A percentile compares a stretch with the other conserved stretches of the same genome.
Conservation (phyloP, 2,888 invertebrate species). For the Parapristionchus giblindavisi region DNA sequence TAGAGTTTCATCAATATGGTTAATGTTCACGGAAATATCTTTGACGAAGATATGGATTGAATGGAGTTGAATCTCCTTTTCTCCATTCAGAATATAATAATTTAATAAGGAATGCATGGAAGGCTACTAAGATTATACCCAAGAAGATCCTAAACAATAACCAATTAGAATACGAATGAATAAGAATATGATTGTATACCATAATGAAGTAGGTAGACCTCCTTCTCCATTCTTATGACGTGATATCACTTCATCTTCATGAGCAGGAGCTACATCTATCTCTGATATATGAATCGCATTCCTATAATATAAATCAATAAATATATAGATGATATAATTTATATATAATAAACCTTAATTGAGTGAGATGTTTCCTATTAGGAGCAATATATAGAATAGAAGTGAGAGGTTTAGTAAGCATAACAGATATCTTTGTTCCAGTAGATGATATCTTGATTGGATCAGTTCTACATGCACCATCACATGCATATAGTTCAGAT, state of each 20-base stretch:
- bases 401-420: constrained; percentile 80
- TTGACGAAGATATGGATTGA: constrained; percentile 54
- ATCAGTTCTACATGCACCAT: constrained; percentile 89
- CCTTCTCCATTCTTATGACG: constrained; percentile 90
- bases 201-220: constrained; percentile 88
- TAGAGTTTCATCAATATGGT: background rate
- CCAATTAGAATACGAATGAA: background rate
- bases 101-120: constrained; percentile 91
- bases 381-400: constrained; percentile 89
- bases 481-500: constrained; percentile 78
- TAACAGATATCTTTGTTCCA: constrained; percentile 22
- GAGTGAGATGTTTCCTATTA: constrained; percentile 88
- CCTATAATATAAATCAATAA: constrained; percentile 22
- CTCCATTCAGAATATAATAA: constrained; percentile 77
- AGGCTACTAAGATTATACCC: constrained; percentile 85
- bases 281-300: constrained; percentile 57
- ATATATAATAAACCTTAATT: constrained; percentile 74
- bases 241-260: constrained; percentile 88
- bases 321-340: background rate
- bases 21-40: constrained; percentile 42
- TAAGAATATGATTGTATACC: no score
- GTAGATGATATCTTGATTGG: constrained; percentile 74
- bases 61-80: constrained; percentile 59
- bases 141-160: constrained; percentile 77
- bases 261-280: constrained; percentile 80